Conservation (phyloP, 2,888 invertebrate species). For the Sialis fuliginosa region DNA sequence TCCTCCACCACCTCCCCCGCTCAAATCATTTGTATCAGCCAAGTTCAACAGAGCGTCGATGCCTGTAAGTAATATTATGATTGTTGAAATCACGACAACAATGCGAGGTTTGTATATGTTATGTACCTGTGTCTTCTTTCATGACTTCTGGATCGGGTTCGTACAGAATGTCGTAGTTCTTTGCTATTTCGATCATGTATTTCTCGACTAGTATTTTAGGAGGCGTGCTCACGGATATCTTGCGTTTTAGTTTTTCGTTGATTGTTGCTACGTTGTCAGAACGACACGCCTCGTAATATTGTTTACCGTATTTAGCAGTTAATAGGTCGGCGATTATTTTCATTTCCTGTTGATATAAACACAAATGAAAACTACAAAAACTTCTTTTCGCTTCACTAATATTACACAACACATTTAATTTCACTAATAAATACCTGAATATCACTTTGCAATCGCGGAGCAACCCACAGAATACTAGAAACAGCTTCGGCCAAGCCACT, state of each 20-base stretch:
- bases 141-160: conserved; percentile 88
- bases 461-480: conserved; percentile 92
- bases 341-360: conserved; percentile 29
- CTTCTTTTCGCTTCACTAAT: no score
- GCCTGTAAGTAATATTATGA: conserved; percentile 15
- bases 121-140: conserved; percentile 49
- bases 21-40: conserved; percentile 44
- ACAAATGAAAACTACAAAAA: not conserved
- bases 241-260: conserved; percentile 83
- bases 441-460: conserved; percentile 80
- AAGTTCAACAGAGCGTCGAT: conserved; percentile 46
- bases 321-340: conserved; percentile 77
- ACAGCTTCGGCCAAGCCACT: conserved; percentile 92
- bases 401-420: no score
- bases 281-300: conserved; percentile 77
- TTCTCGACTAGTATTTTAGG: conserved; percentile 89
- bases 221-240: conserved; percentile 86
- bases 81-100: conserved; percentile 12
- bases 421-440: conserved; percentile 34
- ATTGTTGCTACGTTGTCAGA: conserved; percentile 63
- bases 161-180: conserved; percentile 85
- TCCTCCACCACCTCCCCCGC: conserved; percentile 14
- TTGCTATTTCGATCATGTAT: conserved; percentile 90
- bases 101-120: conserved; percentile 18
- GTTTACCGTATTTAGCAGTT: conserved; percentile 82